Evolutionary conservation across 2,888 invertebrate species (phyloP).

Genomic region (Galerucella calmariensis): DNA sequence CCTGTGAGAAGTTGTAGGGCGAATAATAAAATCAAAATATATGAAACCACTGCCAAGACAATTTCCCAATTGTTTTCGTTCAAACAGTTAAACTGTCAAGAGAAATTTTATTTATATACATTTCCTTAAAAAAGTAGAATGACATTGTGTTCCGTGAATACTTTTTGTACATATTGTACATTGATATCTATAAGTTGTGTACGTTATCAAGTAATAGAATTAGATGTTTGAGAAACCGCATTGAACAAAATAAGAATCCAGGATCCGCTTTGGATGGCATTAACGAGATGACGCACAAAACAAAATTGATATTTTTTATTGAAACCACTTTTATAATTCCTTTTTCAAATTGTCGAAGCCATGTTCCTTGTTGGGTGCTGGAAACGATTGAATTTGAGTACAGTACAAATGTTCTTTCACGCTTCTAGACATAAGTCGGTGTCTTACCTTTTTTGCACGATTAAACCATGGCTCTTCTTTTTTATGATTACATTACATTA

Average conservation of each 20-base stretch:
- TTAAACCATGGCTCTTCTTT: too few relatives aligned
- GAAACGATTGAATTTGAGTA: too few relatives aligned
- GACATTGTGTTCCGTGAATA: slow-evolving; percentile 29
- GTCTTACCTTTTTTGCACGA: too few relatives aligned
- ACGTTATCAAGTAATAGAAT: background rate
- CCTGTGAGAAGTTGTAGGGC: too few relatives aligned
- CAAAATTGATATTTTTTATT: background rate
- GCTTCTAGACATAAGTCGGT: too few relatives aligned
- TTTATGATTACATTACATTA: too few relatives aligned
- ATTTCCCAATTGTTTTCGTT: too few relatives aligned
- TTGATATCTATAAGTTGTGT: slow-evolving; percentile 7
- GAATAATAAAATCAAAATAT: too few relatives aligned
- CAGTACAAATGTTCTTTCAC: too few relatives aligned
- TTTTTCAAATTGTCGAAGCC: background rate
- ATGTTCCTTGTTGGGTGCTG: background rate
- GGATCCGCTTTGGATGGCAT: background rate
- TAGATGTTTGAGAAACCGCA: background rate
- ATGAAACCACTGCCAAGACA: too few relatives aligned
- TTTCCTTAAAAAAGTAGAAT: background rate
- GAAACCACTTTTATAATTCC: background rate
- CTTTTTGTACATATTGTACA: slow-evolving; percentile 32
- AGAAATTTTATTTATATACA: too few relatives aligned
- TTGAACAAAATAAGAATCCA: background rate
- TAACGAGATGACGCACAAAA: background rate
- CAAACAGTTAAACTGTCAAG: too few relatives aligned